These are phyloP conservation scores for Chloropsis cyanopogon DNA, from an alignment of 2,113 vertebrate species.

Conservation along the genomic window DNA sequence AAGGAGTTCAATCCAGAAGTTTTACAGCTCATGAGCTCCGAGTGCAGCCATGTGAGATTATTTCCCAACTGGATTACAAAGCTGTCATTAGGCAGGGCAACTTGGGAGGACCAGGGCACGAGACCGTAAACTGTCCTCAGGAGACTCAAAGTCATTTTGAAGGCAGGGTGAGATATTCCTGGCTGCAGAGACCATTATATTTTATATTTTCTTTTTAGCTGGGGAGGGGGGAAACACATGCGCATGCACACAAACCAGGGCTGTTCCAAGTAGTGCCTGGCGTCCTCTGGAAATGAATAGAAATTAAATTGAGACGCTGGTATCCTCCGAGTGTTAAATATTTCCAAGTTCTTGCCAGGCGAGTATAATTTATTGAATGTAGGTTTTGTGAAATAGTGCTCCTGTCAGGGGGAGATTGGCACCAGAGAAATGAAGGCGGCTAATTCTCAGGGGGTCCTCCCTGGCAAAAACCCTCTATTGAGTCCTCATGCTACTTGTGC, in stretches of 20 bases:
- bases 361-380: slow-evolving; percentile 71
- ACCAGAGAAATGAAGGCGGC: slow-evolving; percentile 76
- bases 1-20: slow-evolving; percentile 44
- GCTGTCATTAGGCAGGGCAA: slow-evolving; percentile 68
- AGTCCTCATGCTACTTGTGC: slow-evolving; percentile 78
- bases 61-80: slow-evolving; percentile 73
- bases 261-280: slow-evolving; percentile 44
- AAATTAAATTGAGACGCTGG: slow-evolving; percentile 62
- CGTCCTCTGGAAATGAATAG: slow-evolving; percentile 66
- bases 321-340: slow-evolving; percentile 55
- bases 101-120: slow-evolving; percentile 51
- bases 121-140: slow-evolving; percentile 64
- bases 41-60: slow-evolving; percentile 51
- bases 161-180: slow-evolving; percentile 19
- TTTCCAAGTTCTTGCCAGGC: slow-evolving; percentile 69
- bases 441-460: slow-evolving; percentile 81
- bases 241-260: background rate
- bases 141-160: slow-evolving; percentile 57
- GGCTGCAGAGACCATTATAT: background rate
- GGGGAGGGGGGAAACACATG: background rate
- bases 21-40: slow-evolving; percentile 43
- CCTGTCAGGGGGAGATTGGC: slow-evolving; percentile 78
- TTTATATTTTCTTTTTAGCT: background rate
- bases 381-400: slow-evolving; percentile 70
- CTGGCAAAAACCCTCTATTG: slow-evolving; percentile 77